Evolutionary conservation across 2,797 vertebrate species (phyloP), one percentile per base, ranked within the genome.

Genomic region (Catamblyrhynchus diadema): DNA sequence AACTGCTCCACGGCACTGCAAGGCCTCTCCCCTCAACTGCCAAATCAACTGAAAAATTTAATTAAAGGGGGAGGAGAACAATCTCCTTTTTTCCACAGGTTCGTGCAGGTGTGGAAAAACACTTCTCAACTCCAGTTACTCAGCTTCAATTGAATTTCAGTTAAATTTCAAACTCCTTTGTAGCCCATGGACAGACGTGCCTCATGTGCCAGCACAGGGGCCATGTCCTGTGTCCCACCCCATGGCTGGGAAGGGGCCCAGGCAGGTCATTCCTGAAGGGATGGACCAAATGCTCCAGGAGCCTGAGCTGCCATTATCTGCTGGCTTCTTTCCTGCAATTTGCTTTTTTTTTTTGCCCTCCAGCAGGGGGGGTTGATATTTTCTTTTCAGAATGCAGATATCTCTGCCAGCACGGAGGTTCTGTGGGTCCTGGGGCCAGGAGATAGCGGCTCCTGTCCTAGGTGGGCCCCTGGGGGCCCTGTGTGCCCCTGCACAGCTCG

Each of bases 211-310:
- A 19, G 71, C 39, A 6, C 33, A 12, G 64, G n/a, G 48, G 44
- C 37, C 7, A 0, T 0, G 1, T 35, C 44, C 64, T 30, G 44
- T 8, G 1, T 21, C 22, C 17, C 7, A 35, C 8, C 19, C 35
- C 3, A 1, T 1, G 10, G 70, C 64, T 44, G 42, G 79, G n/a
- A 18, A n/a, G 71, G 64, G 32, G 0, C 15, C 12, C 35, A 25
- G 45, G 41, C 35, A 50, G 50, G 28, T 3, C 22, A 11, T 8
- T 33, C 51, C 81, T 14, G 1, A 39, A 45, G 74, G 44, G 30
- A 21, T 9, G 30, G 4, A 5, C 4, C 7, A 22, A 41, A 18
- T 0, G 4, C n/a, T 21, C 53, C 48, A 8, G 37, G 3, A 57
- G 59, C 6, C 12, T 5, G 2, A 56, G 27, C 74, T 42, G 54